Conservation (phyloP, 2,113 vertebrate genomes). For the Phalacrocorax aristotelis region DNA sequence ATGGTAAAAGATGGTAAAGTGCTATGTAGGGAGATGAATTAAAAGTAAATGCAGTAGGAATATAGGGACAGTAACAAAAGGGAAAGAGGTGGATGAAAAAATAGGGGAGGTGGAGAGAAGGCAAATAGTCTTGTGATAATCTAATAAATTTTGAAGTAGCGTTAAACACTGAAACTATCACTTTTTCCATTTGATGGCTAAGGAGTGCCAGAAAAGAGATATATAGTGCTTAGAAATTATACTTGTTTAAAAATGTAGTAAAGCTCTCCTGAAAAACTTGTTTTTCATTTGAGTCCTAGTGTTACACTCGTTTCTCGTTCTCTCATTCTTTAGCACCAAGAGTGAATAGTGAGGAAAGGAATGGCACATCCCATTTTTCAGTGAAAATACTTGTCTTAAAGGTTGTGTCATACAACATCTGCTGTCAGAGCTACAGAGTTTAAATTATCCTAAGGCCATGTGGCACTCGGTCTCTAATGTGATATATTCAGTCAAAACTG, state of each 20-base stretch:
- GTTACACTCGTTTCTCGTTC: not conserved
- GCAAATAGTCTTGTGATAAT: not conserved
- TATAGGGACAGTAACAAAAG: not conserved
- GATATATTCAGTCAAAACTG: not conserved
- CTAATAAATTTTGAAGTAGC: not conserved
- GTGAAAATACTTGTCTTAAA: conserved; percentile 12
- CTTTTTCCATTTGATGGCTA: not conserved
- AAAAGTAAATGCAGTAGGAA: not conserved
- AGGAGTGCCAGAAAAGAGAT: not conserved
- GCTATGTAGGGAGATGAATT: not conserved
- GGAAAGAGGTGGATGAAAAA: not conserved
- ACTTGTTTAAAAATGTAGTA: not conserved
- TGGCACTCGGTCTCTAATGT: not conserved
- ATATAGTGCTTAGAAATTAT: not conserved
- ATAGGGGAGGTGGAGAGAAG: not conserved
- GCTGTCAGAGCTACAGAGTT: not conserved
- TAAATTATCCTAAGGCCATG: not conserved
- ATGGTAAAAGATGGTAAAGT: not conserved
- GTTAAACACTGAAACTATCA: not conserved
- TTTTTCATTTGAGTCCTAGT: not conserved
- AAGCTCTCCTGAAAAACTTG: not conserved
- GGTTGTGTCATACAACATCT: not conserved
- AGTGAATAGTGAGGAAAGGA: not conserved
- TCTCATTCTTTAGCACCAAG: not conserved
- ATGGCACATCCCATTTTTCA: not conserved